Percentiles rank a stretch among this genome's conserved stretches.
phyloP scores from a whole-genome alignment of 1,140 invertebrate species.

The Aricia agestis region DNA sequence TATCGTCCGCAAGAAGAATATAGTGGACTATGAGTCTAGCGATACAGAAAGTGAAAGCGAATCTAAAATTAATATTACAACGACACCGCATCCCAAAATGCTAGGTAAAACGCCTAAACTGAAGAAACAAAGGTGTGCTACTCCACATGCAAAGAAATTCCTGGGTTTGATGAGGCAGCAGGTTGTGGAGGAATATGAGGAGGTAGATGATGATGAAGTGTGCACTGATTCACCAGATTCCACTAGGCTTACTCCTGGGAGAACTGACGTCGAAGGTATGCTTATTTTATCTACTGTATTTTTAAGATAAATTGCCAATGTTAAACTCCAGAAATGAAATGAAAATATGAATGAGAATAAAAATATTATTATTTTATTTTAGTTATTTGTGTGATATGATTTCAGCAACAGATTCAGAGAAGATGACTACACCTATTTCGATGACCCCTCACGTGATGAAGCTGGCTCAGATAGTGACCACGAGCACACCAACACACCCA shows the following conservation, averaged over 20 bases:
- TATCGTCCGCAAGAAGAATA: conserved; percentile 46
- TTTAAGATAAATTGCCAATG: no score
- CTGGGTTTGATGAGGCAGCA: conserved; percentile 45
- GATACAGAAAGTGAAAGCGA: conserved; percentile 46
- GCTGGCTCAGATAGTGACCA: conserved; percentile 51
- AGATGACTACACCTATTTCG: conserved; percentile 56
- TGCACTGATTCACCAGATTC: conserved; percentile 31
- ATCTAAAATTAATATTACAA: conserved; percentile 27
- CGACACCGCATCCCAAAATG: conserved; percentile 44
- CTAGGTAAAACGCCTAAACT: conserved; percentile 43
- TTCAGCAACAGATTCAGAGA: conserved; percentile 21
- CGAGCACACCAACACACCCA: conserved; percentile 69
- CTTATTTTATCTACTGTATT: background rate
- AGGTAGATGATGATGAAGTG: conserved; percentile 37
- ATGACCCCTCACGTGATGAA: conserved; percentile 45
- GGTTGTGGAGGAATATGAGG: conserved; percentile 46
- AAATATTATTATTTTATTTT: no score
- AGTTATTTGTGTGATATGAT: background rate
- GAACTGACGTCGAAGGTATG: conserved; percentile 28
- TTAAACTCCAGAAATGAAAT: no score
- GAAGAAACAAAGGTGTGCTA: conserved; percentile 44
- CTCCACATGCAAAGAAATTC: conserved; percentile 54
- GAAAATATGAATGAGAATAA: no score
- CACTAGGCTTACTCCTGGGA: conserved; percentile 41
- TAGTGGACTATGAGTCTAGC: conserved; percentile 65